Conservation (phyloP, 2,797 vertebrate genomes). For the Chaetodon trifasciatus region DNA sequence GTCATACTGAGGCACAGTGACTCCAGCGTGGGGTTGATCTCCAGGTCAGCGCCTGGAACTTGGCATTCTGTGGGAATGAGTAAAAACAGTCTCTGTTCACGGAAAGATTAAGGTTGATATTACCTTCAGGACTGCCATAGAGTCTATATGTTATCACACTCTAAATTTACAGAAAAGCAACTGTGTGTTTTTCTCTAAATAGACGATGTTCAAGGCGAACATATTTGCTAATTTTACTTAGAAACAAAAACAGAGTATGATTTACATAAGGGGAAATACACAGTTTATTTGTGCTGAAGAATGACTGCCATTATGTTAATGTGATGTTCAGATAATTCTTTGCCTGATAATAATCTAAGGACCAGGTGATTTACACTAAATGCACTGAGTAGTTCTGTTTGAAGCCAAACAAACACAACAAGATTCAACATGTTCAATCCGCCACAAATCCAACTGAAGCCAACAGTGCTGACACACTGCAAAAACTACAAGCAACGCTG, state of each 20-base stretch:
- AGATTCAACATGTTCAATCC: background rate
- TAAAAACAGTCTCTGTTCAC: constrained; percentile 14
- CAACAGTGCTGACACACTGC: background rate
- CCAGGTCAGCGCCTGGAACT: constrained; percentile 93
- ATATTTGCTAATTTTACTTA: background rate
- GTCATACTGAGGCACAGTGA: constrained; percentile 99
- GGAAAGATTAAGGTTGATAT: background rate
- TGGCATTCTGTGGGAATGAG: constrained; percentile 89
- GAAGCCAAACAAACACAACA: constrained; percentile 23
- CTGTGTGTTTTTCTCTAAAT: background rate
- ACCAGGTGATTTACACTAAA: constrained; percentile 11
- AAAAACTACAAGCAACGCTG: background rate
- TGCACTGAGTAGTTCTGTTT: background rate
- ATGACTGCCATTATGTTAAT: background rate
- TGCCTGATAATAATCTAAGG: constrained; percentile 2
- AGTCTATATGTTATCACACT: background rate
- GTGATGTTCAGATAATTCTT: background rate
- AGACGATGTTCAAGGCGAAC: background rate
- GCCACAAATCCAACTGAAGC: background rate
- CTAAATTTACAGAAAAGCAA: background rate
- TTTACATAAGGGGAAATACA: background rate
- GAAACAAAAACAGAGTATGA: background rate
- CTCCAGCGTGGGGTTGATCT: constrained; percentile 98
- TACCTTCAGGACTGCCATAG: background rate
- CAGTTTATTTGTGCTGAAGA: background rate